phyloP scores from a whole-genome alignment of 2,888 invertebrate species.

The Torymus auratus region DNA sequence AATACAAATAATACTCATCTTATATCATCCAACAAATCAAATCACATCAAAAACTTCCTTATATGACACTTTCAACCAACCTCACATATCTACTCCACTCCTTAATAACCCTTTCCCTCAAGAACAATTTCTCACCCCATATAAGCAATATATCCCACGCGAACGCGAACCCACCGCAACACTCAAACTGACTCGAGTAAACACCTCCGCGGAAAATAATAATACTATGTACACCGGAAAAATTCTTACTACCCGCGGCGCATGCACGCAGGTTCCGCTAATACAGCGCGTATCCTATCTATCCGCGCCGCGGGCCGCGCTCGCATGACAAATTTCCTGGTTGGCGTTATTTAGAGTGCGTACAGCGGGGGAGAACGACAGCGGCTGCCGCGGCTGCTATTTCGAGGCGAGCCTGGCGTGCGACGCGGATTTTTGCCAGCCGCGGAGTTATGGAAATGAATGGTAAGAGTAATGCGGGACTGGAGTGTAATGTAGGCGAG shows the following conservation, averaged over 20 bases:
- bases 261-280: constrained; percentile 34
- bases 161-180: no score
- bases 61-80: no score
- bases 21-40: no score
- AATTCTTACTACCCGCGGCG: constrained; percentile 6
- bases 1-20: no score
- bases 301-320: constrained; percentile 21
- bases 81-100: no score
- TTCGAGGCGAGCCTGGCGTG: neutral
- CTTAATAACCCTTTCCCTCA: no score
- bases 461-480: no score
- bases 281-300: constrained; percentile 28
- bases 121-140: no score
- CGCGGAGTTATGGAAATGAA: no score
- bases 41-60: no score
- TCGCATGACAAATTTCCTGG: constrained; percentile 40
- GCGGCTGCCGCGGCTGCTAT: neutral
- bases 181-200: neutral
- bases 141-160: no score
- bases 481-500: no score
- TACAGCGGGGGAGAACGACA: constrained; percentile 11
- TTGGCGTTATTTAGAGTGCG: constrained; percentile 39
- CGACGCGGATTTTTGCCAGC: neutral
- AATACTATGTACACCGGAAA: neutral
- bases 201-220: constrained; percentile 1